phyloP scores from a whole-genome alignment of 2,888 invertebrate genomes.

The Petrolisthes manimaculis region DNA sequence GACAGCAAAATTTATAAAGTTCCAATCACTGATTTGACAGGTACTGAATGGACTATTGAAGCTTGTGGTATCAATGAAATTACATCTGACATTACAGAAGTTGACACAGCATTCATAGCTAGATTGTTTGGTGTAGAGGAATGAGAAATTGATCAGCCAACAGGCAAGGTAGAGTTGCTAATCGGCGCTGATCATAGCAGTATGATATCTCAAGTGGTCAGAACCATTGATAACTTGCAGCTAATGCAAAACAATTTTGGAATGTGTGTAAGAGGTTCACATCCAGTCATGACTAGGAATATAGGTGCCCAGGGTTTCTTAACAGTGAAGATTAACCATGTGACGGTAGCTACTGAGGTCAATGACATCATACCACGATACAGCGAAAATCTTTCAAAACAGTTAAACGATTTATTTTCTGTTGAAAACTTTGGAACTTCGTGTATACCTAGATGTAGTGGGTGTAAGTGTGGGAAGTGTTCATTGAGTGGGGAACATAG shows the following conservation, averaged over 20 bases:
- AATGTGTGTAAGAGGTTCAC: constrained; percentile 28
- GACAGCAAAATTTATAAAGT: not conserved
- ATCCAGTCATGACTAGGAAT: not conserved
- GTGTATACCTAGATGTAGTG: not conserved
- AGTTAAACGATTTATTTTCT: not conserved
- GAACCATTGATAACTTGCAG: too few relatives aligned
- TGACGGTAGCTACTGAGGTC: constrained; percentile 21
- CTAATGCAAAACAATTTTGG: too few relatives aligned
- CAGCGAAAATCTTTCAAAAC: constrained; percentile 12
- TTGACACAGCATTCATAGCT: not conserved
- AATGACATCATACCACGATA: constrained; percentile 14
- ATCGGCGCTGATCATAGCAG: too few relatives aligned
- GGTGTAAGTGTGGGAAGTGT: constrained; percentile 6
- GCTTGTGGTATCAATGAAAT: not conserved
- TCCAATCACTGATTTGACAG: not conserved
- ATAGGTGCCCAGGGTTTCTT: constrained; percentile 1
- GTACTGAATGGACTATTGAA: not conserved
- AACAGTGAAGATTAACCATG: constrained; percentile 3
- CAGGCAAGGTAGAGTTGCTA: not conserved
- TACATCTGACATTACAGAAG: not conserved
- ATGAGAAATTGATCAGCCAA: not conserved
- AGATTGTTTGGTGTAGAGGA: too few relatives aligned
- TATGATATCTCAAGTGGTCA: too few relatives aligned
- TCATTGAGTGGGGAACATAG: not conserved
- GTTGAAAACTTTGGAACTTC: constrained; percentile 25